Percentiles rank a stretch among this genome's conserved stretches.
Evolutionary conservation across 2,113 vertebrate species (phyloP).

Genomic region (Gallinago jamesoni): DNA sequence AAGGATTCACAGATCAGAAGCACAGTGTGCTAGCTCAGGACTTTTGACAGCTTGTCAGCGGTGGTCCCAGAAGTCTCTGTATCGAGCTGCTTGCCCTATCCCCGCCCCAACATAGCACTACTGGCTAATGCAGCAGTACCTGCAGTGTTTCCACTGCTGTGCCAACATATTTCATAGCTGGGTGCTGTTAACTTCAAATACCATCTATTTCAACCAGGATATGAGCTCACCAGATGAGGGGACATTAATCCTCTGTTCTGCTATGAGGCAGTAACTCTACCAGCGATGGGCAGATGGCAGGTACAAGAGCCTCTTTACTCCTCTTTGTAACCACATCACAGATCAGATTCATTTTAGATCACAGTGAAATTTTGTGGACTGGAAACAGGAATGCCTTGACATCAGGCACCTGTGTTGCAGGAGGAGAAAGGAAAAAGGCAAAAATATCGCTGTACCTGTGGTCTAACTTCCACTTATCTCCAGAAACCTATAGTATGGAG

Average conservation of each 20-base stretch:
- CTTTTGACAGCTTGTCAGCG: not conserved
- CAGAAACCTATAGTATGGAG: not conserved
- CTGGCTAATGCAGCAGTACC: not conserved
- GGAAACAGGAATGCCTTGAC: not conserved
- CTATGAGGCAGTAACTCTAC: not conserved
- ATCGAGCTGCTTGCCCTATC: not conserved
- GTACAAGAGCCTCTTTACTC: not conserved
- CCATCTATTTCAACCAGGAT: not conserved
- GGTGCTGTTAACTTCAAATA: not conserved
- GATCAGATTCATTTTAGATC: not conserved
- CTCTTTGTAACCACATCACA: not conserved
- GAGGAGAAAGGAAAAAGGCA: not conserved
- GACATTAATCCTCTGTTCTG: not conserved
- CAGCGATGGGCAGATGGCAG: not conserved
- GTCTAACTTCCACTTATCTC: not conserved
- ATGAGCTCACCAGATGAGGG: not conserved
- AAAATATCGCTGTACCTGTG: not conserved
- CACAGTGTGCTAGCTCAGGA: not conserved
- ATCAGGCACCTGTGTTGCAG: not conserved
- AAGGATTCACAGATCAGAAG: constrained; percentile 4
- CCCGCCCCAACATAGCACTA: not conserved
- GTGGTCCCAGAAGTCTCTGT: not conserved
- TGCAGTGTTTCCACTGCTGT: not conserved
- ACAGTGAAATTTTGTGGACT: not conserved
- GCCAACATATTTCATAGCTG: not conserved